Evolutionary conservation across 2,888 invertebrate genomes (phyloP).

Genomic region (Synergus japonicus): DNA sequence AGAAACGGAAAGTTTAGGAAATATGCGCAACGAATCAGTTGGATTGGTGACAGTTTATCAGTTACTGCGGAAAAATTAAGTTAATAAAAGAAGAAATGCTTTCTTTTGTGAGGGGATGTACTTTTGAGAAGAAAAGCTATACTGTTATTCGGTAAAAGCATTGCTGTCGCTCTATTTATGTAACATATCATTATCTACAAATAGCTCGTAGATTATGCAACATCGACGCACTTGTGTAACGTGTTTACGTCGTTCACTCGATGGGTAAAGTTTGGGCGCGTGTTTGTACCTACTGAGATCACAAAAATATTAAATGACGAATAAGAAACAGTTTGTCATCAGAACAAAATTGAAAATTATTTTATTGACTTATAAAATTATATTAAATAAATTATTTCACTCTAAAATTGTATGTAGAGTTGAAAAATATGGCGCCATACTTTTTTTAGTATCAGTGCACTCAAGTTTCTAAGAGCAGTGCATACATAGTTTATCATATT

Average conservation of each 20-base stretch:
- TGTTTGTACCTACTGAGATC: background rate
- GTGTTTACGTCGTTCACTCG: conserved; percentile 4
- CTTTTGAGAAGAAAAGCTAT: background rate
- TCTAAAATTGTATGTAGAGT: too few species aligned
- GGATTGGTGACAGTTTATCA: background rate
- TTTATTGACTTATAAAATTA: too few species aligned
- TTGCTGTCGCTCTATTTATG: background rate
- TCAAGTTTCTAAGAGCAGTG: background rate
- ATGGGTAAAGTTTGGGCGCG: conserved; percentile 7
- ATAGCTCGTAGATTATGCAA: conserved; percentile 7
- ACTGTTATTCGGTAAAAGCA: background rate
- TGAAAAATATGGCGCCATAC: too few species aligned
- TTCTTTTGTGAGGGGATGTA: background rate
- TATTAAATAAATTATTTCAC: too few species aligned
- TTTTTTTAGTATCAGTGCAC: background rate
- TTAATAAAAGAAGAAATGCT: background rate
- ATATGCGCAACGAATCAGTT: background rate
- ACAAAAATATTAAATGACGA: background rate
- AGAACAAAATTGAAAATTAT: background rate
- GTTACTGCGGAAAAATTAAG: background rate
- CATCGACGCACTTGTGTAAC: conserved; percentile 7
- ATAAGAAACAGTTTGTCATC: background rate
- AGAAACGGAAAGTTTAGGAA: conserved; percentile 3
- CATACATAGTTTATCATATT: background rate
- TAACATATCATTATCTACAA: conserved; percentile 7